Percentiles rank a stretch among this genome's conserved stretches.
phyloP scores from a whole-genome alignment of 2,888 invertebrate genomes.

The Melinopterus prodromus region DNA sequence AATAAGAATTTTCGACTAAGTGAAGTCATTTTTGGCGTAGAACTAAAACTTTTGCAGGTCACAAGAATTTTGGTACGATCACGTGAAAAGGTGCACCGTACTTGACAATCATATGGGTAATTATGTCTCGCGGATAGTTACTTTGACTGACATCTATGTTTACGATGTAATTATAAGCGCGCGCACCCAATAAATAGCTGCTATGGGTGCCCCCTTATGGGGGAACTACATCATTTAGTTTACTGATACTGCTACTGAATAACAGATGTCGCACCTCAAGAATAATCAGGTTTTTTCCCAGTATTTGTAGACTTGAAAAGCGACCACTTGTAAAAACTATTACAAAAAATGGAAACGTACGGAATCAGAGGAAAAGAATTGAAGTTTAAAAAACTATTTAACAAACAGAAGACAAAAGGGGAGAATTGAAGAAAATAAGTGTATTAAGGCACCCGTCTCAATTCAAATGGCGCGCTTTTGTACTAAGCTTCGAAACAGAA shows the following conservation, averaged over 20 bases:
- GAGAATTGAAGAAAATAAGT: too few species aligned
- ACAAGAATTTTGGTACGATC: conserved; percentile 42
- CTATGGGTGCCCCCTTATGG: neutral
- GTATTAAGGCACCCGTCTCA: too few species aligned
- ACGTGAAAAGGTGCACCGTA: conserved; percentile 43
- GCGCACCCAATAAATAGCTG: neutral
- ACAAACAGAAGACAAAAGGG: too few species aligned
- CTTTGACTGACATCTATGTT: conserved; percentile 29
- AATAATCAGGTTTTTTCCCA: neutral
- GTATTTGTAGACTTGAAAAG: too few species aligned
- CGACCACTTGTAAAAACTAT: too few species aligned
- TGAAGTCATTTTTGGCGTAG: conserved; percentile 37
- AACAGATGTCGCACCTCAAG: neutral
- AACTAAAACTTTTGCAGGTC: conserved; percentile 35
- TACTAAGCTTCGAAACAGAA: too few species aligned
- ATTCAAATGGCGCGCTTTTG: too few species aligned
- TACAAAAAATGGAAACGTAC: too few species aligned
- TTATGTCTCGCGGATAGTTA: conserved; percentile 18
- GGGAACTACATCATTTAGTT: neutral
- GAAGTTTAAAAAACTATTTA: too few species aligned
- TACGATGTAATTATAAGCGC: conserved; percentile 12
- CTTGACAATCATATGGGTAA: conserved; percentile 44
- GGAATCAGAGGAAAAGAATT: too few species aligned
- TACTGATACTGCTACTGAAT: neutral
- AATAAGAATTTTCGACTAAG: conserved; percentile 32